These are phyloP conservation scores for Beroe forskalii DNA, from an alignment of 37 sponge, comb jelly and placozoan species.

Conservation along the genomic window DNA sequence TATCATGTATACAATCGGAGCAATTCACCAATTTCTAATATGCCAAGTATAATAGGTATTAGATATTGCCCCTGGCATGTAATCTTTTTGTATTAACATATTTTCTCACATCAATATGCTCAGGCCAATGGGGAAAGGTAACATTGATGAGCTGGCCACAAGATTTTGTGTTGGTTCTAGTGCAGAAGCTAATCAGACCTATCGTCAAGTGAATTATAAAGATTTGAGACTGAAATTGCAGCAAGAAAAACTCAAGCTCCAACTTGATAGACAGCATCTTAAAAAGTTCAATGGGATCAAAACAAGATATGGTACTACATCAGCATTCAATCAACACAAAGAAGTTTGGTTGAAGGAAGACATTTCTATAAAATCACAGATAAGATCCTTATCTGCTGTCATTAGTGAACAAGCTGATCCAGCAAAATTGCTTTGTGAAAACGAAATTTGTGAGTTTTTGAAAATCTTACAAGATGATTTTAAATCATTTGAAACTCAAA, in stretches of 20 bases:
- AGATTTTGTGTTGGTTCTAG: slow-evolving; percentile 47
- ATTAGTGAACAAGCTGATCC: slow-evolving; percentile 57
- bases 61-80: too few relatives aligned
- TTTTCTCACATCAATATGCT: too few relatives aligned
- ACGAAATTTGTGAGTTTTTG: slow-evolving; percentile 52
- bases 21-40: too few relatives aligned
- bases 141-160: slow-evolving; percentile 42
- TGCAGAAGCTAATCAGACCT: slow-evolving; percentile 49
- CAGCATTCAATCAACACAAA: slow-evolving; percentile 68
- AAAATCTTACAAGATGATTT: slow-evolving; percentile 23
- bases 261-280: slow-evolving; percentile 34
- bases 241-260: slow-evolving; percentile 45
- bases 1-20: too few relatives aligned
- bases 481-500: slow-evolving; percentile 18
- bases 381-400: slow-evolving; percentile 36
- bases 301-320: slow-evolving; percentile 43
- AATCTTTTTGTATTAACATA: too few relatives aligned
- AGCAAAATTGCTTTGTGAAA: slow-evolving; percentile 29
- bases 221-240: slow-evolving; percentile 18
- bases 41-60: too few relatives aligned
- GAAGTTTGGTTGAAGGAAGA: slow-evolving; percentile 73
- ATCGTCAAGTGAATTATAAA: slow-evolving; percentile 4
- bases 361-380: slow-evolving; percentile 52
- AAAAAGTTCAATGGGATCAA: slow-evolving; percentile 50
- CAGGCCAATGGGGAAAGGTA: slow-evolving; percentile 53